phyloP scores from a whole-genome alignment of 1,140 invertebrate genomes.

The Drosophila insularis region DNA sequence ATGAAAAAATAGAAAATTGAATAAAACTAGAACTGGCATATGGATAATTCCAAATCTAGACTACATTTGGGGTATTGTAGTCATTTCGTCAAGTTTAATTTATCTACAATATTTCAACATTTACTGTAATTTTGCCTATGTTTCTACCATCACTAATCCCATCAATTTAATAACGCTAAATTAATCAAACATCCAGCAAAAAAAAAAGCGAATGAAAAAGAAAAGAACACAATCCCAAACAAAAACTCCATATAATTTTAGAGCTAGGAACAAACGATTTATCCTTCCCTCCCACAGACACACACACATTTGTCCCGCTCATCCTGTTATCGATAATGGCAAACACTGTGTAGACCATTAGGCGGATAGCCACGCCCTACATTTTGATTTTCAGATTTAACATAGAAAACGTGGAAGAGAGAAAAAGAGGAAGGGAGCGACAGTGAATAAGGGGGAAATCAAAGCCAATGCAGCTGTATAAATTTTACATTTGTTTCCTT shows the following conservation, averaged over 20 bases:
- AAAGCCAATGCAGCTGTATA: conserved; percentile 73
- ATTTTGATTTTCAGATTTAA: conserved; percentile 62
- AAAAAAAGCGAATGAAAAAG: not conserved
- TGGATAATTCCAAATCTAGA: too few species aligned
- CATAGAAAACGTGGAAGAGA: conserved; percentile 30
- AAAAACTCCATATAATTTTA: conserved; percentile 19
- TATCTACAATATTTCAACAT: not conserved
- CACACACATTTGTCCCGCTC: conserved; percentile 15
- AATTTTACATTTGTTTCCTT: conserved; percentile 82
- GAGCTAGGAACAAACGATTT: conserved; percentile 12
- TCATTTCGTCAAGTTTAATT: not conserved
- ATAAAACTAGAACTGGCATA: too few species aligned
- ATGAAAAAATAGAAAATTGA: too few species aligned
- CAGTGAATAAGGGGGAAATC: not conserved
- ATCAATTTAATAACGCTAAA: conserved; percentile 56
- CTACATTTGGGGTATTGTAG: too few species aligned
- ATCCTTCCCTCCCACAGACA: conserved; percentile 13
- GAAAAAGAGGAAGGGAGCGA: not conserved
- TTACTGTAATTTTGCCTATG: not conserved
- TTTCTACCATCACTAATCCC: conserved; percentile 35
- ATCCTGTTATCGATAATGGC: conserved; percentile 44
- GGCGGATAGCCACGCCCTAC: conserved; percentile 13
- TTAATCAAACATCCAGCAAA: conserved; percentile 41
- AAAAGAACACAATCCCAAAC: not conserved
- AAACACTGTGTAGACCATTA: conserved; percentile 40